phyloP scores from a whole-genome alignment of 1,140 invertebrate species.

The Polypedilum vanderplanki region DNA sequence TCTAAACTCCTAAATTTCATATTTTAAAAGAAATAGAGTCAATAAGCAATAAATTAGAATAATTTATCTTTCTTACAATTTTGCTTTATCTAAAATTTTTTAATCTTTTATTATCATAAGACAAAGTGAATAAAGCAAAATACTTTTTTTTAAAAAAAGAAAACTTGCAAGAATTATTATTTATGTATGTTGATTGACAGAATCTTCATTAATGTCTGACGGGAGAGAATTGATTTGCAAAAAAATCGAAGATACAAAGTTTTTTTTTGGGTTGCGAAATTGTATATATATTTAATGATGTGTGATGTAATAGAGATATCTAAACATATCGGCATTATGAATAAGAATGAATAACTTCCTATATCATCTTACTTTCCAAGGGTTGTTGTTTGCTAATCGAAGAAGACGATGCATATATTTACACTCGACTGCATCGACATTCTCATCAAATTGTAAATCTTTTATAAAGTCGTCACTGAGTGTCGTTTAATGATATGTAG shows the following conservation, averaged over 20 bases:
- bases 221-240: not conserved
- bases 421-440: conserved; percentile 2
- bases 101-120: too few species aligned
- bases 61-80: too few species aligned
- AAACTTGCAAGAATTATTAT: not conserved
- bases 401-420: not conserved
- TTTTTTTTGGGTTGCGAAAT: not conserved
- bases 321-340: not conserved
- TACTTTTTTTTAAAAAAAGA: too few species aligned
- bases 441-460: conserved; percentile 14
- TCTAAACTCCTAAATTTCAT: too few species aligned
- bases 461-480: conserved; percentile 9
- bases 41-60: too few species aligned
- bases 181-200: not conserved
- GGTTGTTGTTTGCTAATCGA: not conserved
- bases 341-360: not conserved
- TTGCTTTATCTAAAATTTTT: too few species aligned
- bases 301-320: not conserved
- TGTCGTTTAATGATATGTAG: not conserved
- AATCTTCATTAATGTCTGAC: not conserved
- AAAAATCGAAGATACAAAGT: not conserved
- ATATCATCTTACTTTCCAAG: not conserved
- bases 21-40: too few species aligned
- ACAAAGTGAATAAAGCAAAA: too few species aligned
- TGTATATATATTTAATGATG: not conserved